Base-by-base conservation (phyloP, 2,797 vertebrate genomes). In the Lepilemur ruficaudatus region DNA sequence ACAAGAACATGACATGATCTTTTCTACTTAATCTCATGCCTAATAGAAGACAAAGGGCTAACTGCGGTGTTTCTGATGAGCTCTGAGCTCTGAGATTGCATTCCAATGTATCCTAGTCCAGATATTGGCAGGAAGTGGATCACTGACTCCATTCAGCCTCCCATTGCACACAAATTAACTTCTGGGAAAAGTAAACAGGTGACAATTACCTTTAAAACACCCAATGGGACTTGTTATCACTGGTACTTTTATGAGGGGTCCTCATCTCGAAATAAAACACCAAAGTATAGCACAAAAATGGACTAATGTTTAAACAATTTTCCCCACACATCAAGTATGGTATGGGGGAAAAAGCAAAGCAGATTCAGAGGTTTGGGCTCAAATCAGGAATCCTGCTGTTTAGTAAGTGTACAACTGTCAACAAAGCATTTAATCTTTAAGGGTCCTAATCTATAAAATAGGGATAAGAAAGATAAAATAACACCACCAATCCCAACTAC, bases 111-210 rank as follows among this genome's bases (percentile, higher is more conserved):
- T 86, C 63, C 61, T 17, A 83, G n/a, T 70, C 23, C 46, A 85
- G 38, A 83, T 43, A 92, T 22, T 61, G 80, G n/a, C 59, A 91
- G 76, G 70, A 89, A 79, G 52, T 32, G 8, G 57, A 59, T 67
- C 67, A 82, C 2, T 61, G 48, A 91, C 50, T 89, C 43, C 38
- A 57, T 55, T 8, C 57, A 63, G 30, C 41, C 52, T 93, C 38
- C 30, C 20, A 89, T 0, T 69, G 67, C 41, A 93, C 61, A 91
- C 52, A 94, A 91, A 81, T 15, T 86, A 89, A 86, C 67, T 80
- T 82, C 80, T 89, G 61, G 76, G 65, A 89, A 95, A 95, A 91
- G 79, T n/a, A 78, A 87, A 69, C 35, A 92, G 70, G 38, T 79
- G 46, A 70, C n/a, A 91, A 88, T 86, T 83, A 92, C 43, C 35